phyloP scores from a whole-genome alignment of 35 echinoderm and acorn worm genomes.

The Lytechinus pictus region DNA sequence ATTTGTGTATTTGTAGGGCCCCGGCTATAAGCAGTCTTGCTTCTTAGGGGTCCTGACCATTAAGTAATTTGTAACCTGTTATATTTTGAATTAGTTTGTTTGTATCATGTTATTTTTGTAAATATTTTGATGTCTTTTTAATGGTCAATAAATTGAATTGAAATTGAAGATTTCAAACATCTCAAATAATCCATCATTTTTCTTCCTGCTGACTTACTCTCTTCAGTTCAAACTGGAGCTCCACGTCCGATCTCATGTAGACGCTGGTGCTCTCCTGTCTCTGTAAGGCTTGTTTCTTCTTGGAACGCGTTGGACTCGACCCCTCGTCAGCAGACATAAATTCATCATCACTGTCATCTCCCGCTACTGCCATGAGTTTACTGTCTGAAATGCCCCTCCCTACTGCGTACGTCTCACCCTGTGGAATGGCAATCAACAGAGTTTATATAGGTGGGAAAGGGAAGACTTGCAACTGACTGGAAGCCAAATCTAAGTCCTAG shows the following conservation, averaged over 20 bases:
- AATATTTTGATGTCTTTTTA: too few relatives aligned
- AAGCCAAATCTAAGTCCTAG: too few relatives aligned
- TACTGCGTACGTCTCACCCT: slow-evolving; percentile 26
- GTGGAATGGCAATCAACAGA: neutral
- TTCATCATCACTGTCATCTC: slow-evolving; percentile 57
- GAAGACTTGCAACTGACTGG: too few relatives aligned
- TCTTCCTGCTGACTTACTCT: slow-evolving; percentile 53
- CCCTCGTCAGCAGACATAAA: slow-evolving; percentile 63
- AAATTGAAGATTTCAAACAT: too few relatives aligned
- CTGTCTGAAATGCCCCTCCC: slow-evolving; percentile 27
- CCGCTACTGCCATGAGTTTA: neutral
- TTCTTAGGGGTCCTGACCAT: too few relatives aligned
- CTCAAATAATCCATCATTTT: too few relatives aligned
- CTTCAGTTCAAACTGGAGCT: slow-evolving; percentile 91
- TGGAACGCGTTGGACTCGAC: neutral
- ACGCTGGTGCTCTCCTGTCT: slow-evolving; percentile 56
- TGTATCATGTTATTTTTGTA: too few relatives aligned
- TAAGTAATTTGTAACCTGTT: too few relatives aligned
- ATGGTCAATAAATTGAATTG: too few relatives aligned
- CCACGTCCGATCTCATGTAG: slow-evolving; percentile 68
- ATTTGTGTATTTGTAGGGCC: too few relatives aligned
- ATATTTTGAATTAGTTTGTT: too few relatives aligned
- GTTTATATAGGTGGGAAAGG: neutral
- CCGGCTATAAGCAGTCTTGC: too few relatives aligned
- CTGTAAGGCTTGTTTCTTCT: slow-evolving; percentile 44